Evolutionary conservation across 2,888 invertebrate genomes (phyloP), one percentile per base, ranked within the genome.

Genomic region (Drosophila trichaetosa): DNA sequence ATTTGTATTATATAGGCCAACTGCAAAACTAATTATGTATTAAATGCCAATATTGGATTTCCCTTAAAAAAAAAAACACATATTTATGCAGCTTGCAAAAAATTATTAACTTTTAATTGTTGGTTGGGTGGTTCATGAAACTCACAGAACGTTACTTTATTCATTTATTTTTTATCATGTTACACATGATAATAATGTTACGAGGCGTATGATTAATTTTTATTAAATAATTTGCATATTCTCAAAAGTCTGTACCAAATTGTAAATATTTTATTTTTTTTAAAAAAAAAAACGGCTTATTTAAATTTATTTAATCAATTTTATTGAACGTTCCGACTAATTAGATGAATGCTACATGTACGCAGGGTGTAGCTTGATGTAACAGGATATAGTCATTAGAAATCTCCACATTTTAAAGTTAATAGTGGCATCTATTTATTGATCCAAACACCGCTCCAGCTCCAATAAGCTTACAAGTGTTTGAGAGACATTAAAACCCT

Each of bases 1-100:
- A 10, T 29, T 21, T 18, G 24, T 36, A 13, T 58, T 49, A n/a
- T 38, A 31, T 16, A 29, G 74, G 36, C 48, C 64, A 56, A 57
- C 42, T 58, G 49, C 61, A 42, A 18, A 60, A 69, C 71, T 73
- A 81, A 83, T 81, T 77, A 81, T 83, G 79, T 59, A 79, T 73
- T 72, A 69, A 82, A 70, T 58, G 62, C 52, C 56, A 65, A 60
- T 65, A 74, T 70, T 63, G 49, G 70, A 73, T 60, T 69, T 52
- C 27, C 34, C 59, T 56, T 61, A 46, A 31, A 54, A 38, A 27
- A 42, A 42, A 52, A 7, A 68, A 64, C 24, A 70, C 70, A 74
- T 79, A 80, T 74, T 76, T 69, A 49, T 69, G 63, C 62, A 72
- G 73, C 73, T 73, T 66, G 54, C 48, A 34, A 52, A 58, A 69